Conservation (phyloP, 2,888 invertebrate species). For the Agriopis aurantiaria region DNA sequence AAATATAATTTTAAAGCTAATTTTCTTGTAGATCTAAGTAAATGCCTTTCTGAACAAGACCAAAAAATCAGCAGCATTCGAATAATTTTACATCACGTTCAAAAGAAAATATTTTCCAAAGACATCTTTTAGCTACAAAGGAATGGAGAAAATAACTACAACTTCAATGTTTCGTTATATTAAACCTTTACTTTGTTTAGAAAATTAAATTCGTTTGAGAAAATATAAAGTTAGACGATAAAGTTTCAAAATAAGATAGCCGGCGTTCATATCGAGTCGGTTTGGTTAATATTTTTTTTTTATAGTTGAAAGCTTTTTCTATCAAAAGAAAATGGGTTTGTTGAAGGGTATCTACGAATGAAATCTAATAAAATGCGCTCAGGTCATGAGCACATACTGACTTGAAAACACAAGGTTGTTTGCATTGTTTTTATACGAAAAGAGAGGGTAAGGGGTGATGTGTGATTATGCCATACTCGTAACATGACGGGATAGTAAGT, state of each 20-base stretch:
- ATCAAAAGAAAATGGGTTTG: not conserved
- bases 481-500: not conserved
- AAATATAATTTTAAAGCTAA: not conserved
- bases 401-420: not conserved
- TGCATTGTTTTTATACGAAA: not conserved
- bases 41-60: not conserved
- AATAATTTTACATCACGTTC: constrained; percentile 1
- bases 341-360: not conserved
- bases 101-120: constrained; percentile 17
- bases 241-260: constrained; percentile 19
- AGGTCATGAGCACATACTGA: not conserved
- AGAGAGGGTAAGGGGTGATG: no score
- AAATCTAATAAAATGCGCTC: constrained; percentile 2
- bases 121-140: constrained; percentile 25
- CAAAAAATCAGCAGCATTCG: constrained; percentile 5
- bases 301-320: not conserved
- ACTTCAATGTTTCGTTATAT: constrained; percentile 12
- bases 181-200: constrained; percentile 17
- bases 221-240: constrained; percentile 19
- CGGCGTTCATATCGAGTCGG: not conserved
- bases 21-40: not conserved
- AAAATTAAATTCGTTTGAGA: constrained; percentile 23
- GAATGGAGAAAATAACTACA: constrained; percentile 19
- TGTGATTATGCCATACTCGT: not conserved
- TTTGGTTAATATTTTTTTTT: not conserved